Conservation (phyloP, 2,888 invertebrate species). For the Sphinx pinastri region DNA sequence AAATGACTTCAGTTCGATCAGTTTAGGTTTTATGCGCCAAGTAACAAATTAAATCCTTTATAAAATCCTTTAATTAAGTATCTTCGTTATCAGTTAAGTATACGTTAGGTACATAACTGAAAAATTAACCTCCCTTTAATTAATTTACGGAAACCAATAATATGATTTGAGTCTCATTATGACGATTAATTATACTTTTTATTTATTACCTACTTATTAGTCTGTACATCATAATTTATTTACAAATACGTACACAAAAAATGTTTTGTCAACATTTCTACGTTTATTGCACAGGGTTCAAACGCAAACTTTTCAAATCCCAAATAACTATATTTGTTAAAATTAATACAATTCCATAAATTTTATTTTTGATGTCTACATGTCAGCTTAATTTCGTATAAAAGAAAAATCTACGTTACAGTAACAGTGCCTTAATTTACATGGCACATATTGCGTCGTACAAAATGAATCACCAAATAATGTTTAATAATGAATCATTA, state of each 20-base stretch:
- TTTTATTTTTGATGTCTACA: no score
- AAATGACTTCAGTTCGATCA: no score
- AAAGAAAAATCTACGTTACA: background rate
- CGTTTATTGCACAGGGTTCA: background rate
- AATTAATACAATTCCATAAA: background rate
- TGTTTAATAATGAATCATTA: background rate
- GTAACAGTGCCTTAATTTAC: slow-evolving; percentile 5
- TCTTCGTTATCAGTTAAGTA: no score
- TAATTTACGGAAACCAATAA: no score
- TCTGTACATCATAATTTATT: background rate
- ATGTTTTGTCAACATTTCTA: background rate
- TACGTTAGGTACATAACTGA: no score
- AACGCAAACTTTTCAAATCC: background rate
- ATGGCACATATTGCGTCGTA: slow-evolving; percentile 14
- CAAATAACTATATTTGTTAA: background rate
- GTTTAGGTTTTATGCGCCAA: no score
- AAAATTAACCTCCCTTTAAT: no score
- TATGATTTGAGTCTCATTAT: no score
- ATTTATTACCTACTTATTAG: background rate
- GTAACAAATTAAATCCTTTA: no score
- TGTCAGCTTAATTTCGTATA: no score
- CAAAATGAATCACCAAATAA: background rate
- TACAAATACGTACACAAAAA: background rate
- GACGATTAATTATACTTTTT: no score
- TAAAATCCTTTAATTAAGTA: no score